These are phyloP conservation scores for Gasterosteus nipponicus DNA, from an alignment of 2,113 vertebrate species.

Conservation along the genomic window DNA sequence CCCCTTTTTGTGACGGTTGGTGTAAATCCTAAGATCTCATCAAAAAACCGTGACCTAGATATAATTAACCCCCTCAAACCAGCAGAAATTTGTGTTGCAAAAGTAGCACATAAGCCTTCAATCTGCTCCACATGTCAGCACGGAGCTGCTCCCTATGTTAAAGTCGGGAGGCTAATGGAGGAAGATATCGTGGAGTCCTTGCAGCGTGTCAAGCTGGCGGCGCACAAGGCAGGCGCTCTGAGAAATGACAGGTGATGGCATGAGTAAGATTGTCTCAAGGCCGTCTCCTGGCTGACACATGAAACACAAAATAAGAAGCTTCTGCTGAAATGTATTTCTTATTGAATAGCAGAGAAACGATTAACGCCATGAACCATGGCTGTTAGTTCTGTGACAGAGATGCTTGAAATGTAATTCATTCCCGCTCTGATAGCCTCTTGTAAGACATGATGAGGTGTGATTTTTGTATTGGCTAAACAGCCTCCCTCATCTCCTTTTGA, in stretches of 20 bases:
- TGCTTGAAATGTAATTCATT: conserved; percentile 40
- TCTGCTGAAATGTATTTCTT: conserved; percentile 16
- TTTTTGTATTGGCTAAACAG: conserved; percentile 33
- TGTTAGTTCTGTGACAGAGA: conserved; percentile 21
- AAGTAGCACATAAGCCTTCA: conserved; percentile 53
- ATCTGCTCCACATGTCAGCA: conserved; percentile 44
- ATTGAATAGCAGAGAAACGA: conserved; percentile 15
- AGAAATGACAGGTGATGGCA: conserved; percentile 58
- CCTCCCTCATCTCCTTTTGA: conserved; percentile 24
- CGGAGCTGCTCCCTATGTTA: conserved; percentile 41
- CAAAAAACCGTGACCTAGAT: conserved; percentile 73
- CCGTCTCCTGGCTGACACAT: conserved; percentile 54
- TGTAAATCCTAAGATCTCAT: conserved; percentile 56
- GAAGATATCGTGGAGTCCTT: conserved; percentile 41
- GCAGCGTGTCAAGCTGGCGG: conserved; percentile 39
- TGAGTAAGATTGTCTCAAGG: conserved; percentile 63
- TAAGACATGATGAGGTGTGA: conserved; percentile 21
- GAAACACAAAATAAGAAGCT: conserved; percentile 50
- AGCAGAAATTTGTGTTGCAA: conserved; percentile 41
- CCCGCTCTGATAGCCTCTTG: conserved; percentile 28
- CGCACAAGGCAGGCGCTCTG: conserved; percentile 23
- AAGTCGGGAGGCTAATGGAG: conserved; percentile 41
- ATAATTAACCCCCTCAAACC: conserved; percentile 71
- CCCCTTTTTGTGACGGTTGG: conserved; percentile 13
- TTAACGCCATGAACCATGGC: conserved; percentile 18